Conservation (phyloP, 2,113 vertebrate genomes). For the Gila orcuttii region DNA sequence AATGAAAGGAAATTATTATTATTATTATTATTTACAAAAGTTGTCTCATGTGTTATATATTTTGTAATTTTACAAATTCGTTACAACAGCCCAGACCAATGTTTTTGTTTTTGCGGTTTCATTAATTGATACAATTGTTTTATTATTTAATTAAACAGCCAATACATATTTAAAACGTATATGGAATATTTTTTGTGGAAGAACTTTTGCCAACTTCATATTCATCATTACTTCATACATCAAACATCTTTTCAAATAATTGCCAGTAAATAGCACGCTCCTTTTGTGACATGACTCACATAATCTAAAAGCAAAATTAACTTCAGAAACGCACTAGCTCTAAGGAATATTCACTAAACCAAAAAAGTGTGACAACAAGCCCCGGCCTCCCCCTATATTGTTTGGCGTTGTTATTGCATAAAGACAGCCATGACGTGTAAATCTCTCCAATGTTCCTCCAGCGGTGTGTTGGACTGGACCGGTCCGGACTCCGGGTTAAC, state of each 20-base stretch:
- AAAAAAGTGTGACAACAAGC: neutral
- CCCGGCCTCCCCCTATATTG: neutral
- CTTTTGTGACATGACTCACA: neutral
- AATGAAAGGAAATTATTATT: neutral
- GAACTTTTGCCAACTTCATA: neutral
- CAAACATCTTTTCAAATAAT: neutral
- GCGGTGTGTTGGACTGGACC: conserved; percentile 24
- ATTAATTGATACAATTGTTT: neutral
- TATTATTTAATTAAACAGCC: neutral
- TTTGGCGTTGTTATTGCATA: neutral
- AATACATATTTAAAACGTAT: neutral
- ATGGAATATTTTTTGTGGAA: too few relatives aligned
- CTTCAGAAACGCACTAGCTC: neutral
- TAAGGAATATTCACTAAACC: neutral
- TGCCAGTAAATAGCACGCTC: neutral
- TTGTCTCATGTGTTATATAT: neutral
- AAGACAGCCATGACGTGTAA: neutral
- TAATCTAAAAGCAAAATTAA: neutral
- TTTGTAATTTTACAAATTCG: neutral
- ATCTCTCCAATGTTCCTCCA: conserved; percentile 59
- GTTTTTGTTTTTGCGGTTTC: neutral
- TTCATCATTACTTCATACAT: neutral
- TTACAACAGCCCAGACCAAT: neutral
- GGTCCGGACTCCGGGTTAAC: conserved; percentile 62
- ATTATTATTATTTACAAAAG: neutral